Conservation (phyloP, 2,888 invertebrate species). For the Iphiclides podalirius region DNA sequence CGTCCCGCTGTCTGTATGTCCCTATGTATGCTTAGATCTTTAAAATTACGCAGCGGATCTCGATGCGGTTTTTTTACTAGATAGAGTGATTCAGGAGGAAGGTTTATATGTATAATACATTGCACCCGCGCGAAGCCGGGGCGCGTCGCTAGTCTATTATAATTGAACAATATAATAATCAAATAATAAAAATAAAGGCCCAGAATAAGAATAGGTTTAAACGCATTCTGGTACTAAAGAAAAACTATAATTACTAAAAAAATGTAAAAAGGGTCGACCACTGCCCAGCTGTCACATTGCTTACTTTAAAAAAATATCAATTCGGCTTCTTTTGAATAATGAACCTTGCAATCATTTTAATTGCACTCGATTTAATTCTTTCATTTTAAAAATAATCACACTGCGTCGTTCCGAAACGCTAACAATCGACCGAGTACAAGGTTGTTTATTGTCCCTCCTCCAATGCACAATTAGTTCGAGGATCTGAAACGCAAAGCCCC, state of each 20-base stretch:
- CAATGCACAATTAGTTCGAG: conserved; percentile 53
- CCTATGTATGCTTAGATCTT: no score
- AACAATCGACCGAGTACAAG: conserved; percentile 31
- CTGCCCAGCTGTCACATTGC: conserved; percentile 7
- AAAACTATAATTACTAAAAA: background rate
- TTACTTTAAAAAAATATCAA: conserved; percentile 10
- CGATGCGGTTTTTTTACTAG: no score
- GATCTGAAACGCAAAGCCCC: conserved; percentile 49
- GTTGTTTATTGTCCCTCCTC: conserved; percentile 25
- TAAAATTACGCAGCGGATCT: no score
- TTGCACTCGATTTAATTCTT: conserved; percentile 17
- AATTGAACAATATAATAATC: no score
- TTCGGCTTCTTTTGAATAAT: conserved; percentile 9
- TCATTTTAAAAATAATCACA: conserved; percentile 12
- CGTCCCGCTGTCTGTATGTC: no score
- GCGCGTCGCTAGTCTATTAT: no score
- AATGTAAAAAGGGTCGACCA: background rate
- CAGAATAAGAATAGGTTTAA: background rate
- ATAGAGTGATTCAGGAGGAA: no score
- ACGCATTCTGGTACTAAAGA: background rate
- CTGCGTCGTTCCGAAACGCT: conserved; percentile 16
- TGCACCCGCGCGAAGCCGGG: no score
- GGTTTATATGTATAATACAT: no score
- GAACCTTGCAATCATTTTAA: conserved; percentile 17
- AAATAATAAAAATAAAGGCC: no score